Evolutionary conservation across 1,140 invertebrate species (phyloP).

Genomic region (Cydia splendana): DNA sequence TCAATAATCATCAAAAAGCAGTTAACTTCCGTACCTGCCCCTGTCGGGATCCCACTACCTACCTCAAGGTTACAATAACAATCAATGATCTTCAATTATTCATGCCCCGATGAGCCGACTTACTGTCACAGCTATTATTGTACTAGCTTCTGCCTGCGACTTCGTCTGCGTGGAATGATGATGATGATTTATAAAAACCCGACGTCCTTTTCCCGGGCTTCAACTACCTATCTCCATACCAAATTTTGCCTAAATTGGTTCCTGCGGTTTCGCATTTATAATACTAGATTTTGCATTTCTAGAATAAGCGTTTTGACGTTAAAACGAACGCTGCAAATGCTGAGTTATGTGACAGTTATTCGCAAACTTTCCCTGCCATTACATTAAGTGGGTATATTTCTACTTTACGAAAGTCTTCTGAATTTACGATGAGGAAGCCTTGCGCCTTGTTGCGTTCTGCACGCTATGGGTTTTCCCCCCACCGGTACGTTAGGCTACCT

Average conservation of each 20-base stretch:
- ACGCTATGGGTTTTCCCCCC: background rate
- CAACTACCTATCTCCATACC: no score
- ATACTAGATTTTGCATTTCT: background rate
- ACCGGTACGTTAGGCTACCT: no score
- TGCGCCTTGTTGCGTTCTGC: background rate
- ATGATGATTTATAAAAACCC: no score
- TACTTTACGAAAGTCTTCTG: background rate
- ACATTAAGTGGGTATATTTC: background rate
- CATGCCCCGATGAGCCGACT: background rate
- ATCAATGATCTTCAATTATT: background rate
- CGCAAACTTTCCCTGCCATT: background rate
- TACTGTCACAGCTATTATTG: background rate
- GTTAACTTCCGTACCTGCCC: background rate
- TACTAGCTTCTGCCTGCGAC: no score
- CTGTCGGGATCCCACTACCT: background rate
- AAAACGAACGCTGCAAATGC: background rate
- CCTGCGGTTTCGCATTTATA: no score
- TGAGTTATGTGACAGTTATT: conserved; percentile 11
- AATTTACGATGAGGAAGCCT: background rate
- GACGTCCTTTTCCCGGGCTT: no score
- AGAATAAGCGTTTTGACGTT: background rate
- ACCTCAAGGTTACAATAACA: background rate
- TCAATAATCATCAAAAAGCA: background rate
- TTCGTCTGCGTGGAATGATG: no score
- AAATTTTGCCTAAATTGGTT: no score